Evolutionary conservation across 2,113 vertebrate species (phyloP).

Genomic region (Okapia johnstoni): DNA sequence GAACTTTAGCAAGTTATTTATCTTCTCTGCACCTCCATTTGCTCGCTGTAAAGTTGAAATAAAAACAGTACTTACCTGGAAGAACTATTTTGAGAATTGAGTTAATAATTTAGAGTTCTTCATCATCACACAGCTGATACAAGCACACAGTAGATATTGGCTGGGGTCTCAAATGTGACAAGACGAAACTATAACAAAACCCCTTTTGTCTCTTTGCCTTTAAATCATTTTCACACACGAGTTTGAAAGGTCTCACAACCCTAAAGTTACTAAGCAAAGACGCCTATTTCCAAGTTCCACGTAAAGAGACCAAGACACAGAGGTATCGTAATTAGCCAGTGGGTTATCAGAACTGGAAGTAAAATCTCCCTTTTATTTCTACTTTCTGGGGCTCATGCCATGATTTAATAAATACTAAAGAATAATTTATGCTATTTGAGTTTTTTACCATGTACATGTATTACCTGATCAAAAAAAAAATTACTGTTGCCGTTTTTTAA

Average conservation of each 20-base stretch:
- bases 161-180: neutral
- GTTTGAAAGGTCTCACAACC: neutral
- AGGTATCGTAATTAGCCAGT: neutral
- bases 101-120: neutral
- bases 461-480: neutral
- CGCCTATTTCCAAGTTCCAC: neutral
- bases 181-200: neutral
- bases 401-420: neutral
- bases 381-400: neutral
- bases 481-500: neutral
- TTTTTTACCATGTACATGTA: neutral
- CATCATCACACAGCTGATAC: neutral
- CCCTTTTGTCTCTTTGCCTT: neutral
- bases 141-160: neutral
- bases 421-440: neutral
- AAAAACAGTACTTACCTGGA: neutral
- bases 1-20: neutral
- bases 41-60: neutral
- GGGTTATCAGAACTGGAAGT: neutral
- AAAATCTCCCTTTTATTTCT: neutral
- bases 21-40: neutral
- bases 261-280: neutral
- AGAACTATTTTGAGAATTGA: neutral
- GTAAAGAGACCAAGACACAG: neutral
- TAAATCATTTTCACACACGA: neutral